These are phyloP conservation scores for Xestia rhomboidea DNA, from an alignment of 2,888 invertebrate species.

Conservation along the genomic window DNA sequence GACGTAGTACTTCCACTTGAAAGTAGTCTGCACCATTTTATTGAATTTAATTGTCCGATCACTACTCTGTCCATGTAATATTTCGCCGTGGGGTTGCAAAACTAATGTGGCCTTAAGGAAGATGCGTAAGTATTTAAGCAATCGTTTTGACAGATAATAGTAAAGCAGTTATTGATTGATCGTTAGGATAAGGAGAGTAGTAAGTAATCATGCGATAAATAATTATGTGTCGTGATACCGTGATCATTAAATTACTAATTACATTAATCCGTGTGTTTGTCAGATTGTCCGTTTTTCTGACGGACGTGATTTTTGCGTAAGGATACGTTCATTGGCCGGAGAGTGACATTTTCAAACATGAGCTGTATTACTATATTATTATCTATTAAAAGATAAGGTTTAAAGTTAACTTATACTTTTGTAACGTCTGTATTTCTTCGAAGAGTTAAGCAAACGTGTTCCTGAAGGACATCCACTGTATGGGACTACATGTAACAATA, in stretches of 20 bases:
- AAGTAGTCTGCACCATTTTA: constrained; percentile 79
- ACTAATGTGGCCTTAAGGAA: neutral
- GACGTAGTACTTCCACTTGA: constrained; percentile 74
- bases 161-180: neutral
- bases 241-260: neutral
- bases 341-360: neutral
- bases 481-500: no score
- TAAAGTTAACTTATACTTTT: no score
- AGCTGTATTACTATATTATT: no score
- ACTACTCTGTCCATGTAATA: constrained; percentile 69
- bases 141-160: neutral
- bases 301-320: neutral
- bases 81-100: constrained; percentile 44
- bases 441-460: no score
- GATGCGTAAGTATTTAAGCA: neutral
- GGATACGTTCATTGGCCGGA: no score
- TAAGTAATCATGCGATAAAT: neutral
- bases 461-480: no score
- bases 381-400: no score
- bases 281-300: neutral
- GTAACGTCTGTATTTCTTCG: no score
- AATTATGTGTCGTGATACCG: neutral
- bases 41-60: constrained; percentile 64
- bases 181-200: neutral
- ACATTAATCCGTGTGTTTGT: neutral